phyloP scores from a whole-genome alignment of 1,140 invertebrate species.

The Artemia franciscana region DNA sequence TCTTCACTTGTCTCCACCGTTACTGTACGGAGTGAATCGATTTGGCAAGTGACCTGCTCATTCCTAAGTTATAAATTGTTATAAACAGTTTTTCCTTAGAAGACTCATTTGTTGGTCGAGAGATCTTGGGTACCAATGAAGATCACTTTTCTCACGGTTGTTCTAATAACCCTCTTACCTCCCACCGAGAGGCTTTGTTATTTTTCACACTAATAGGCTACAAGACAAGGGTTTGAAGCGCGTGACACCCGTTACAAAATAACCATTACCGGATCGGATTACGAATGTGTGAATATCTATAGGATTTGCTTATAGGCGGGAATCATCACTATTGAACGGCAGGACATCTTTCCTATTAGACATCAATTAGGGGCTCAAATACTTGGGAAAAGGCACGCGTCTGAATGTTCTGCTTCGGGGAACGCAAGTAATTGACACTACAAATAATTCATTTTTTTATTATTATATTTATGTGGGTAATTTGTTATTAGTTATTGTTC shows the following conservation, averaged over 20 bases:
- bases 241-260: background rate
- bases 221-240: background rate
- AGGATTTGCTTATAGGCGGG: background rate
- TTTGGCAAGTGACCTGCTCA: too few species aligned
- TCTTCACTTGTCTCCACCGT: too few species aligned
- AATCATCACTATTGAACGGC: background rate
- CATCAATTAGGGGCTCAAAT: background rate
- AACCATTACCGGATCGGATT: background rate
- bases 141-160: background rate
- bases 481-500: too few species aligned
- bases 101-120: too few species aligned
- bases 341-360: background rate
- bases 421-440: background rate
- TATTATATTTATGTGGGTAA: too few species aligned
- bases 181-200: background rate
- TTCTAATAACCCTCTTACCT: background rate
- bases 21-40: too few species aligned
- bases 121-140: too few species aligned
- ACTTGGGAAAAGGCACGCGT: background rate
- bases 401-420: background rate
- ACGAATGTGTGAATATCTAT: background rate
- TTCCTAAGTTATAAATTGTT: too few species aligned
- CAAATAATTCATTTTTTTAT: too few species aligned
- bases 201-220: background rate
- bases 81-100: too few species aligned